Percentiles rank a stretch among this genome's conserved stretches.
These are phyloP conservation scores for Nomada ruficornis DNA, from an alignment of 2,888 invertebrate species.

Conservation along the genomic window DNA sequence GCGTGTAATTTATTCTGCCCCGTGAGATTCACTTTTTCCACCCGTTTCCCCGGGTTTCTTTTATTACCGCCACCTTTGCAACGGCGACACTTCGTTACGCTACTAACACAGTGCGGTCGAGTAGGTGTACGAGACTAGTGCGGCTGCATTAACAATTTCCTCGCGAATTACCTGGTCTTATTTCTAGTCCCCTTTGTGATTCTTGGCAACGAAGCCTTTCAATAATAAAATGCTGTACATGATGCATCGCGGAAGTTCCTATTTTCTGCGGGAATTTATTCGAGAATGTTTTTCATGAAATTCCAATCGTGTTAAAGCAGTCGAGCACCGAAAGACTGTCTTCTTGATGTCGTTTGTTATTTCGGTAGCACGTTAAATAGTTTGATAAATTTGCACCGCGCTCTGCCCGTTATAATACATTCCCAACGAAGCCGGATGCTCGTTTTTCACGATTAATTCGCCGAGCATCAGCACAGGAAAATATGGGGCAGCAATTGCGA, in stretches of 20 bases:
- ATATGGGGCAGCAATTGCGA: not conserved
- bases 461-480: not conserved
- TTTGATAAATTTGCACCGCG: no score
- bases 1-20: slow-evolving; percentile 47
- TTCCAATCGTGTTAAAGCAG: no score
- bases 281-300: no score
- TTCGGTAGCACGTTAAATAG: no score
- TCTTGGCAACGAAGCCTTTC: no score
- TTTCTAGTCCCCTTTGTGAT: not conserved
- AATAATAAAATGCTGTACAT: no score
- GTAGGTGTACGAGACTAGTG: not conserved
- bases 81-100: slow-evolving; percentile 23
- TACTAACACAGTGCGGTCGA: slow-evolving; percentile 14
- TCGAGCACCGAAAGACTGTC: no score
- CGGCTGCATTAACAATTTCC: not conserved
- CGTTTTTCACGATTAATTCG: slow-evolving; percentile 8
- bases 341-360: no score
- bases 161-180: not conserved
- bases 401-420: no score
- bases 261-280: no score
- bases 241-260: no score
- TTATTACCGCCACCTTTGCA: slow-evolving; percentile 16
- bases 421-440: not conserved
- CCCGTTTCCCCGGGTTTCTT: slow-evolving; percentile 14
- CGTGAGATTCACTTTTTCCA: not conserved